Evolutionary conservation across 2,888 invertebrate species (phyloP).

Genomic region (Calameuta pallipes): DNA sequence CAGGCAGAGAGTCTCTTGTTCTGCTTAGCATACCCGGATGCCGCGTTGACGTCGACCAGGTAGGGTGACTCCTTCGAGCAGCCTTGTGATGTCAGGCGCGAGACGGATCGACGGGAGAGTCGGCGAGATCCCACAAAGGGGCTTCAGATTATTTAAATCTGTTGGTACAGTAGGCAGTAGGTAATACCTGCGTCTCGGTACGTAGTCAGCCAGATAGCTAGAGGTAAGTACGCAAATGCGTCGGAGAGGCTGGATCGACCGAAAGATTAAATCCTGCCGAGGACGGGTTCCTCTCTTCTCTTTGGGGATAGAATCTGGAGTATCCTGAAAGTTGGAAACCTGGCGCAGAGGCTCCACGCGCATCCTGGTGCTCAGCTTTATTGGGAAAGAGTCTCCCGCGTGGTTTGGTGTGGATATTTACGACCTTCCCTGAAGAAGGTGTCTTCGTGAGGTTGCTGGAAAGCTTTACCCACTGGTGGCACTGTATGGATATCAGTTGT

Average conservation of each 20-base stretch:
- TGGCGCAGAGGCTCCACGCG: background rate
- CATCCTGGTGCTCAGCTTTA: background rate
- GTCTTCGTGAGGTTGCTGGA: conserved; percentile 18
- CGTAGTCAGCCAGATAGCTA: conserved; percentile 2
- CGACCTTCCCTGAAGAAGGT: conserved; percentile 20
- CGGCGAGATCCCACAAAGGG: conserved; percentile 36
- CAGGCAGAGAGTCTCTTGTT: conserved; percentile 10
- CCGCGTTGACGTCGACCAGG: conserved; percentile 7
- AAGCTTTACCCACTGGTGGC: background rate
- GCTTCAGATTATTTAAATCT: conserved; percentile 37
- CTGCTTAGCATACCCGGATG: conserved; percentile 21
- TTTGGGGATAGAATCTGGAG: background rate
- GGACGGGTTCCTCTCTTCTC: background rate
- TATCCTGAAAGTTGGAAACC: background rate
- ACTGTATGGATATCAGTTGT: conserved; percentile 26
- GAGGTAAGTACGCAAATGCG: conserved; percentile 24
- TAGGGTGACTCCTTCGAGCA: conserved; percentile 19
- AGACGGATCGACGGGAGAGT: conserved; percentile 36
- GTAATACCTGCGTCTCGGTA: background rate
- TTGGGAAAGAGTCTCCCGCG: conserved; percentile 7
- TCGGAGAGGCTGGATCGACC: conserved; percentile 5
- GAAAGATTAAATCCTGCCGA: conserved; percentile 12
- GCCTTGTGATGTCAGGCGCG: conserved; percentile 30
- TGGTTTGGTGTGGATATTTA: conserved; percentile 13
- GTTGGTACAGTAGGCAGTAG: conserved; percentile 15